These are phyloP conservation scores for Blastomussa wellsi DNA, from an alignment of 92 coral and sea anemone species.

Conservation along the genomic window DNA sequence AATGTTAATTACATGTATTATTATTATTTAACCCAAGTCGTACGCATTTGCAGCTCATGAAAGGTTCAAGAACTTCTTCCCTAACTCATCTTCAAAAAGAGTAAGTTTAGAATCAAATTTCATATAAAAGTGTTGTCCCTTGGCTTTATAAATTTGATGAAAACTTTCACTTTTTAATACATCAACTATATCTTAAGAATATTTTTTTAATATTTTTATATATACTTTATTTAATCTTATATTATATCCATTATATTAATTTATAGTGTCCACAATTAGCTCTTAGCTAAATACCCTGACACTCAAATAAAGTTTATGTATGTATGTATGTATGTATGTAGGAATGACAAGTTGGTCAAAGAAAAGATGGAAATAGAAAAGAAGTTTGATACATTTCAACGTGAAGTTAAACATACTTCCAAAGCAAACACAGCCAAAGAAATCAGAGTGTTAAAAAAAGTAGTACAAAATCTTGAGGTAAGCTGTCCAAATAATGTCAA, in stretches of 20 bases:
- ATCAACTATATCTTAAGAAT: too few species aligned
- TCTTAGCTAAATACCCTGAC: too few species aligned
- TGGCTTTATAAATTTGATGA: background rate
- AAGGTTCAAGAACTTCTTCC: constrained; percentile 78
- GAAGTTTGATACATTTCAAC: constrained; percentile 70
- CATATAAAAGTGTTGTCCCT: background rate
- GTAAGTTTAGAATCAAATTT: constrained; percentile 52
- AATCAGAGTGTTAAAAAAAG: constrained; percentile 92
- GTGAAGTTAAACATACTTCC: constrained; percentile 85
- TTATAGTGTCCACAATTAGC: too few species aligned
- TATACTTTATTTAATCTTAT: too few species aligned
- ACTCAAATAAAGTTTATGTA: too few species aligned
- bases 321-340: constrained; percentile 12
- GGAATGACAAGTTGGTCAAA: constrained; percentile 73
- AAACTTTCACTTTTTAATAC: background rate
- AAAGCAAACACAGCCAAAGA: constrained; percentile 93
- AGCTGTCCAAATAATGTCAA: too few species aligned
- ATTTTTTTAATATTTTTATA: too few species aligned
- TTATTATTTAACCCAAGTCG: too few species aligned
- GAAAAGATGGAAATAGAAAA: constrained; percentile 86
- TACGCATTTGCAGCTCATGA: constrained; percentile 61
- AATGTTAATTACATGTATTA: too few species aligned
- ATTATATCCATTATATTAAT: too few species aligned
- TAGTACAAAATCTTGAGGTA: constrained; percentile 96
- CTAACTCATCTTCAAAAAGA: constrained; percentile 81